Evolutionary conservation across 2,797 vertebrate genomes (phyloP).

Genomic region (Halcyon badia): DNA sequence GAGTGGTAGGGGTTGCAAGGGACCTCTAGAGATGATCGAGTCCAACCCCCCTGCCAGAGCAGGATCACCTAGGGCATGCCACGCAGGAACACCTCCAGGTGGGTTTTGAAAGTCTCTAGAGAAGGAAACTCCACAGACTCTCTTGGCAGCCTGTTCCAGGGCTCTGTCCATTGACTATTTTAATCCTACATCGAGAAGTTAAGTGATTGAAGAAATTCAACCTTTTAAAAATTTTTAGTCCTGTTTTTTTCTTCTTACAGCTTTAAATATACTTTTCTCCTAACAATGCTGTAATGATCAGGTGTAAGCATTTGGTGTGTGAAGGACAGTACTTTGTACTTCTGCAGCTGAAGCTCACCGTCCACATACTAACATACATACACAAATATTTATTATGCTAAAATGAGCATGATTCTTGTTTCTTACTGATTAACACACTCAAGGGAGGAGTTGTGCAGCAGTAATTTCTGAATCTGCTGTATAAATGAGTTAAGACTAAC

Average conservation of each 20-base stretch:
- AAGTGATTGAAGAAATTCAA: neutral
- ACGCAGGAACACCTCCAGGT: too few species aligned
- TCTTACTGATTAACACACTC: neutral
- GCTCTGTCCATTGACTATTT: neutral
- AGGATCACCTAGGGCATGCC: too few species aligned
- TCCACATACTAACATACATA: neutral
- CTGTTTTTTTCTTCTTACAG: neutral
- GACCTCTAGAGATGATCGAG: too few species aligned
- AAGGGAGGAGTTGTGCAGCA: neutral
- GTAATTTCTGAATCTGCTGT: neutral
- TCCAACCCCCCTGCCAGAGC: too few species aligned
- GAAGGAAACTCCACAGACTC: too few species aligned
- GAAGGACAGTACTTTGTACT: neutral
- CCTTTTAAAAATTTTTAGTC: neutral
- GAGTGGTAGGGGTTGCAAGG: too few species aligned
- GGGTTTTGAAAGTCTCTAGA: too few species aligned
- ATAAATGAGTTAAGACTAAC: neutral
- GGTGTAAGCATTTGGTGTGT: neutral
- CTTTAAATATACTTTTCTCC: neutral
- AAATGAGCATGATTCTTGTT: neutral
- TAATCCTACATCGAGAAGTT: neutral
- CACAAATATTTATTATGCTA: neutral
- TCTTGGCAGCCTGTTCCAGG: too few species aligned
- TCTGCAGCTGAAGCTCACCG: neutral
- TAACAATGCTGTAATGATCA: neutral